Base-by-base conservation (phyloP, 2,797 vertebrate genomes). In the Bradypodion ventrale region DNA sequence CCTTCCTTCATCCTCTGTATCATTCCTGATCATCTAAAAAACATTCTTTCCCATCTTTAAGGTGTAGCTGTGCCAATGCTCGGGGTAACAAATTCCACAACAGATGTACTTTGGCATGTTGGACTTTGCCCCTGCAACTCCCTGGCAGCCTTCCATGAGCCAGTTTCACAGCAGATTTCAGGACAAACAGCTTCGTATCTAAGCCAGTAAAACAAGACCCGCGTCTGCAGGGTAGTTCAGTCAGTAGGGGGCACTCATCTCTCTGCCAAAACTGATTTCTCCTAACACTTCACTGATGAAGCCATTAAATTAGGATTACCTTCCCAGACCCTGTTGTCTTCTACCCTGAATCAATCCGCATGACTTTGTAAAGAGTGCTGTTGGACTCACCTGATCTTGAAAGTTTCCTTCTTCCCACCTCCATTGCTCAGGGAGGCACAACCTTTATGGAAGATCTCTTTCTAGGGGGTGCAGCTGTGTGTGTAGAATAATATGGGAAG, bases 141-240 rank as follows among this genome's bases (percentile, higher is more conserved):
- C 46, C 62, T 60, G 70, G 81, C 75, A 12, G 70, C 29, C 56
- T 59, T 62, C 66, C 66, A 78, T 5, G 16, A 72, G 52, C 66
- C 56, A 35, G 29, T 83, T 75, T 73, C 69, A 75, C 21, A 66
- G 76, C 42, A 79, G 69, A 79, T 68, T 6, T 35, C 78, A 44
- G 78, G 70, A 85, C 68, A 85, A 80, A 80, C n/a, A 81, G 73
- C 52, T 60, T 49, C 56, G 76, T 76, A 65, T 81, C 66, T 85
- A 65, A 70, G 44, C 84, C 70, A 25, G n/a, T 32, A 70, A 16
- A 75, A 19, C 29, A 7, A 49, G 37, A 69, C 29, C 23, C n/a
- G 63, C 46, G 32, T 70, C 35, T 70, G 40, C n/a, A 49, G 69
- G 21, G 49, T 29, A 44, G 4, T 25, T 62, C 78, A 49, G 12